Conservation (phyloP, 2,113 vertebrate species). For the Phoenicopterus ruber region DNA sequence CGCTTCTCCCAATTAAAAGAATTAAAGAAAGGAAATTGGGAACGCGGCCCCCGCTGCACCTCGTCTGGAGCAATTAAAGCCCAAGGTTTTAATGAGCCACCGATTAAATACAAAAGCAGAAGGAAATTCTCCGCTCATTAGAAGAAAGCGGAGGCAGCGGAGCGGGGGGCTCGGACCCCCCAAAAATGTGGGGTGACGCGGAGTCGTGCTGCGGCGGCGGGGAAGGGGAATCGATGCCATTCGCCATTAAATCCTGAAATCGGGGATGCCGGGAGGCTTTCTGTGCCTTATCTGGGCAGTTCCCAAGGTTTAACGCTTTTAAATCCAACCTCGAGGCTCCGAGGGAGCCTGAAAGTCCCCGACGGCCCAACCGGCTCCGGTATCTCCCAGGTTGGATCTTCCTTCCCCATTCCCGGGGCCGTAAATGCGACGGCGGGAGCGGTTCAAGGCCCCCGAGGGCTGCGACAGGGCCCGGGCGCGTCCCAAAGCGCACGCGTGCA, state of each 20-base stretch:
- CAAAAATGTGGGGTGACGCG: background rate
- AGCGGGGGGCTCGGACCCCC: background rate
- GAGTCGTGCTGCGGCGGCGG: background rate
- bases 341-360: background rate
- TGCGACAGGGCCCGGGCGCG: accelerated
- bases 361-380: accelerated
- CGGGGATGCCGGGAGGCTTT: background rate
- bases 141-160: accelerated
- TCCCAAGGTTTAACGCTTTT: background rate
- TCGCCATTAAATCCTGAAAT: accelerated
- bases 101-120: background rate
- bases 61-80: background rate
- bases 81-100: background rate
- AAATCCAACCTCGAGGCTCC: background rate
- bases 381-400: background rate
- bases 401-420: background rate
- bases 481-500: background rate
- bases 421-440: background rate
- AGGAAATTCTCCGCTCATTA: background rate
- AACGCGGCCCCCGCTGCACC: background rate
- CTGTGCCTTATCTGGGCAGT: background rate
- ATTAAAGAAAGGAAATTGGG: slow-evolving; percentile 51
- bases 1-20: slow-evolving; percentile 41
- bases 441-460: background rate
- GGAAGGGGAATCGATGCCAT: accelerated